Percentiles rank a stretch among this genome's conserved stretches.
These are phyloP conservation scores for Hycleus phaleratus DNA, from an alignment of 1,140 invertebrate genomes.

Conservation along the genomic window DNA sequence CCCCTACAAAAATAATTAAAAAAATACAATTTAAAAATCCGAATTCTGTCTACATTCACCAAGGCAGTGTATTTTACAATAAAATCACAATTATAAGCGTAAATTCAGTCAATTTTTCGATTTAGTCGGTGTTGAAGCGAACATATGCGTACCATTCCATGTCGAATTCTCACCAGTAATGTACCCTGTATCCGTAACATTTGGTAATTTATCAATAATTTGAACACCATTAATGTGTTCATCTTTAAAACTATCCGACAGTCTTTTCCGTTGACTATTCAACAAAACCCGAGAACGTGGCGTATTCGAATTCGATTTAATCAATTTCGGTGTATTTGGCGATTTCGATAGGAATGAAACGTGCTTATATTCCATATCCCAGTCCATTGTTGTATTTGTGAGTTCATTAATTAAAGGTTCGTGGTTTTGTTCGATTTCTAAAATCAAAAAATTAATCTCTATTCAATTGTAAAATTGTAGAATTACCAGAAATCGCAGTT, in stretches of 20 bases:
- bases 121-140: slow-evolving; percentile 33
- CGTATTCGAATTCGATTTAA: slow-evolving; percentile 29
- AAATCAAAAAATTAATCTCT: neutral
- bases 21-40: too few species aligned
- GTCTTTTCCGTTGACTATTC: slow-evolving; percentile 35
- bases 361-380: slow-evolving; percentile 37
- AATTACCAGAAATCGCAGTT: too few species aligned
- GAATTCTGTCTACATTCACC: too few species aligned
- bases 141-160: slow-evolving; percentile 17
- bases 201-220: slow-evolving; percentile 1
- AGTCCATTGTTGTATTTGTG: slow-evolving; percentile 29
- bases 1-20: too few species aligned
- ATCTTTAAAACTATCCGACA: slow-evolving; percentile 36
- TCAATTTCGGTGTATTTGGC: slow-evolving; percentile 25
- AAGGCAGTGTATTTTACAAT: too few species aligned
- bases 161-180: slow-evolving; percentile 17
- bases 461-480: too few species aligned
- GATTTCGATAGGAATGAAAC: slow-evolving; percentile 22
- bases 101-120: slow-evolving; percentile 4
- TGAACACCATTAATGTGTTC: slow-evolving; percentile 19
- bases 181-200: slow-evolving; percentile 28
- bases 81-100: too few species aligned
- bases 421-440: neutral
- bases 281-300: slow-evolving; percentile 32
- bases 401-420: slow-evolving; percentile 6